Evolutionary conservation across 2,888 invertebrate genomes (phyloP).

Genomic region (Macrosiphum euphorbiae): DNA sequence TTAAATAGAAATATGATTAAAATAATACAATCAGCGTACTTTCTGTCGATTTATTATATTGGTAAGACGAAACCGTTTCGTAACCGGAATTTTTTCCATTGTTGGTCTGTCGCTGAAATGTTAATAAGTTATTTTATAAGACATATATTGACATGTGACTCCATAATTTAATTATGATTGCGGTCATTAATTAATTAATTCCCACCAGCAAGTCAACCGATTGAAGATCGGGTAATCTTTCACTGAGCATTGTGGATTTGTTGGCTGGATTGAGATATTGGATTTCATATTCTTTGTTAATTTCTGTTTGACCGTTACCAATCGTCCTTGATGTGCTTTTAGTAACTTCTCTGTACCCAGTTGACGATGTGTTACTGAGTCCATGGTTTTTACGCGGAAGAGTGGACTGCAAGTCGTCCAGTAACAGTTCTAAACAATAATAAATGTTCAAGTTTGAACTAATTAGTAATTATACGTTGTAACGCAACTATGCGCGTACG

Average conservation of each 20-base stretch:
- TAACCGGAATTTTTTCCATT: slow-evolving; percentile 59
- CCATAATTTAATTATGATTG: background rate
- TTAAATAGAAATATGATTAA: background rate
- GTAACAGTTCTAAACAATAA: slow-evolving; percentile 68
- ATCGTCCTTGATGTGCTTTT: slow-evolving; percentile 67
- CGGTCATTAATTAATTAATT: background rate
- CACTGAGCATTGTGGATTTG: slow-evolving; percentile 68
- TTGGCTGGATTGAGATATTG: slow-evolving; percentile 69
- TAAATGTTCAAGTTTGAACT: slow-evolving; percentile 39
- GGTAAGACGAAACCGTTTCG: slow-evolving; percentile 59
- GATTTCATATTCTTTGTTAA: slow-evolving; percentile 68
- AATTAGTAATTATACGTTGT: slow-evolving; percentile 39
- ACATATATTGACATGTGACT: background rate
- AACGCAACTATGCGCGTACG: background rate
- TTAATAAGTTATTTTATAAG: background rate
- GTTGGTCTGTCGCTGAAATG: slow-evolving; percentile 57
- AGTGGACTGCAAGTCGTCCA: slow-evolving; percentile 70
- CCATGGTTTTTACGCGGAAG: slow-evolving; percentile 67
- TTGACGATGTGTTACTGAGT: slow-evolving; percentile 64
- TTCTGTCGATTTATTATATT: slow-evolving; percentile 58
- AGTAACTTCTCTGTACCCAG: slow-evolving; percentile 69
- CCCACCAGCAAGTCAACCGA: slow-evolving; percentile 58
- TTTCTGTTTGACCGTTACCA: slow-evolving; percentile 67
- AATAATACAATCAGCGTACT: slow-evolving; percentile 21
- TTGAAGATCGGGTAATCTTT: slow-evolving; percentile 67